These are phyloP conservation scores for Drosophila kanapiae DNA, from an alignment of 1,140 invertebrate genomes.

Conservation along the genomic window DNA sequence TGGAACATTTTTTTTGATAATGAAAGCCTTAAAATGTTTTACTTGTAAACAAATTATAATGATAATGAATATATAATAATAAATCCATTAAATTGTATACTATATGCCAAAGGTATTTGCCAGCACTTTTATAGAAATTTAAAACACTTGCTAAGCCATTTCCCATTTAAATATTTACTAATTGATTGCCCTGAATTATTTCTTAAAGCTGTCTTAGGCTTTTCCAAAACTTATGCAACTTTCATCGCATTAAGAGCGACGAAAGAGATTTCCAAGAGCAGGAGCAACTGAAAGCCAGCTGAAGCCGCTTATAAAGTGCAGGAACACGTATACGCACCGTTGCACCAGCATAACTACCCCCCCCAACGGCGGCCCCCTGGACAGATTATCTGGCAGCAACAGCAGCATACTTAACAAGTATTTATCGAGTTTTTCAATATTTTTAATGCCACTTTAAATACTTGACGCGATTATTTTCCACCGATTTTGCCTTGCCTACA, in stretches of 20 bases:
- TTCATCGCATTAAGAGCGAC: slow-evolving; percentile 3
- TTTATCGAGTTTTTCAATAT: slow-evolving; percentile 83
- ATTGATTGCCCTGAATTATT: neutral
- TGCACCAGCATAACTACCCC: slow-evolving; percentile 9
- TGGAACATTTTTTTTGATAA: too few species aligned
- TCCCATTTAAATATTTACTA: too few species aligned
- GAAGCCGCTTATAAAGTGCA: slow-evolving; percentile 36
- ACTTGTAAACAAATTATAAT: too few species aligned
- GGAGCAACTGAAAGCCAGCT: neutral
- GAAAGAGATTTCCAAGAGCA: slow-evolving; percentile 8
- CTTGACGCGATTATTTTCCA: slow-evolving; percentile 81
- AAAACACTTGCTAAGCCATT: neutral
- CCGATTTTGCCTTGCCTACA: slow-evolving; percentile 73
- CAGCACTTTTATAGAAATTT: neutral
- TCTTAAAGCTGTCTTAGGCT: slow-evolving; percentile 8
- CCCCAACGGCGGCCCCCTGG: neutral
- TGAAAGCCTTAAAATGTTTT: too few species aligned
- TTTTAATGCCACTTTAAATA: slow-evolving; percentile 83
- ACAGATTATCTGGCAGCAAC: slow-evolving; percentile 34
- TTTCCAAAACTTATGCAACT: slow-evolving; percentile 8
- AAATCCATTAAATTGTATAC: too few species aligned
- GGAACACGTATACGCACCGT: slow-evolving; percentile 59
- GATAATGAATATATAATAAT: too few species aligned
- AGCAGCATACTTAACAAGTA: slow-evolving; percentile 71
- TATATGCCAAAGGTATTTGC: too few species aligned